phyloP scores from a whole-genome alignment of 2,888 invertebrate genomes.

The Hemithea aestivaria region DNA sequence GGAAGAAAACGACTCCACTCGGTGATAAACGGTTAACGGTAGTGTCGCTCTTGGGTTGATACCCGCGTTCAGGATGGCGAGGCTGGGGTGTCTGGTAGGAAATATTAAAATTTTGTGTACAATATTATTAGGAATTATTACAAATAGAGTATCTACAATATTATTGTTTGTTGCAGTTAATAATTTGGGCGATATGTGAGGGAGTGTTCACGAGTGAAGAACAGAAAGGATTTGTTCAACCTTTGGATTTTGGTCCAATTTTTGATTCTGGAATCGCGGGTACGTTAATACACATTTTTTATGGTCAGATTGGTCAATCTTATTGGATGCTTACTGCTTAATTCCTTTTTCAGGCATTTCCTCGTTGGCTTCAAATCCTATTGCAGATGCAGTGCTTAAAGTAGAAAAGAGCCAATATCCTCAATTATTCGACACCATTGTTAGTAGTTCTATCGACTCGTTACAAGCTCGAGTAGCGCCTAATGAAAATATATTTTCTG shows the following conservation, averaged over 20 bases:
- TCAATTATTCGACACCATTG: constrained; percentile 64
- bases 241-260: constrained; percentile 77
- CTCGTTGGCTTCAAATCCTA: constrained; percentile 67
- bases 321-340: constrained; percentile 34
- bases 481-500: constrained; percentile 60
- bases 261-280: constrained; percentile 66
- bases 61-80: constrained; percentile 64
- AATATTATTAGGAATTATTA: constrained; percentile 9
- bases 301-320: neutral
- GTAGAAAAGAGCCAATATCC: constrained; percentile 71
- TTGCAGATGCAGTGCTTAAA: constrained; percentile 62
- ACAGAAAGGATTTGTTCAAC: constrained; percentile 69
- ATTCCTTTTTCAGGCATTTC: constrained; percentile 64
- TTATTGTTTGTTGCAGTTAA: constrained; percentile 53
- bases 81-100: constrained; percentile 64
- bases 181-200: constrained; percentile 63
- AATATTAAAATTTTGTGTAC: neutral
- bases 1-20: constrained; percentile 62
- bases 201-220: constrained; percentile 55
- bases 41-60: constrained; percentile 55
- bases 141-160: neutral
- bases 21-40: constrained; percentile 46
- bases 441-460: constrained; percentile 73
- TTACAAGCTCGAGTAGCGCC: constrained; percentile 63
- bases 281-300: constrained; percentile 30